Percentiles rank a stretch among this genome's conserved stretches.
These are phyloP conservation scores for Aleiodes alternator DNA, from an alignment of 2,888 invertebrate species.

Conservation along the genomic window DNA sequence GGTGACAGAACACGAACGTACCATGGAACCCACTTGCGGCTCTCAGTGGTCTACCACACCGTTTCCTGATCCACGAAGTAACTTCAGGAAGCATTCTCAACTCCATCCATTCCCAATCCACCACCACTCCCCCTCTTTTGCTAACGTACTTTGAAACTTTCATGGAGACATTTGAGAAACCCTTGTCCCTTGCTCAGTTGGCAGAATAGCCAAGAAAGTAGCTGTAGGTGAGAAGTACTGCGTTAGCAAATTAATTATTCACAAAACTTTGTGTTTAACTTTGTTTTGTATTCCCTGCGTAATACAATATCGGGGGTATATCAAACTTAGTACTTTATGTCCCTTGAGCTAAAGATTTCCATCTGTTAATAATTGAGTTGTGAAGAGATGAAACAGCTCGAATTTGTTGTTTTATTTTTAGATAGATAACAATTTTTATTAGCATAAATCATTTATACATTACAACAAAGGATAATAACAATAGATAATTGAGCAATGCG, in stretches of 20 bases:
- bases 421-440: too few species aligned
- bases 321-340: neutral
- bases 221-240: constrained; percentile 3
- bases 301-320: constrained; percentile 3
- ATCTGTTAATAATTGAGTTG: neutral
- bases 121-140: neutral
- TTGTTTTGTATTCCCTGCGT: neutral
- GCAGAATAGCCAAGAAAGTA: neutral
- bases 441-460: too few species aligned
- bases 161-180: constrained; percentile 16
- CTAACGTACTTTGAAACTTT: constrained; percentile 14
- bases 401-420: too few species aligned
- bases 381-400: too few species aligned
- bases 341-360: neutral
- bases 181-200: neutral
- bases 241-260: neutral
- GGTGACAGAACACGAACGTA: constrained; percentile 5
- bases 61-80: constrained; percentile 28
- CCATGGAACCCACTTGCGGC: constrained; percentile 11
- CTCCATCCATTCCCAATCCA: constrained; percentile 15
- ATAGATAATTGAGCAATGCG: too few species aligned
- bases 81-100: neutral
- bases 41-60: constrained; percentile 10
- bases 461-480: too few species aligned
- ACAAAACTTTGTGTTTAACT: neutral